Evolutionary conservation across 2,113 vertebrate species (phyloP), one percentile per base, ranked within the genome.

Genomic region (Artemisiospiza belli): DNA sequence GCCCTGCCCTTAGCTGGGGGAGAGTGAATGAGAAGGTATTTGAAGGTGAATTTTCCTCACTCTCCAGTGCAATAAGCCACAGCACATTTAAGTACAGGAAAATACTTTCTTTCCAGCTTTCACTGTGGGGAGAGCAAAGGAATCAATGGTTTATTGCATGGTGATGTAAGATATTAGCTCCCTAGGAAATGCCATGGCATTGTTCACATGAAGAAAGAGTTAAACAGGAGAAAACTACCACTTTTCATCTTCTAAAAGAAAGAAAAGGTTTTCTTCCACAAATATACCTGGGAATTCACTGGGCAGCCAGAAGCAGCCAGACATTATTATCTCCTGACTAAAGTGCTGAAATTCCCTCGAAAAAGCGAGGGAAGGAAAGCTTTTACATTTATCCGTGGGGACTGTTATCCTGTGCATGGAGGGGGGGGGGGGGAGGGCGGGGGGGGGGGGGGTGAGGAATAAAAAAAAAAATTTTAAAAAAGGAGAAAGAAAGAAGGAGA

Each of bases 301-400:
- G 82, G 62, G 49, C 80, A 91, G 55, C n/a, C 59, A 73, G 72
- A 21, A 80, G 35, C 41, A 80, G 33, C 14, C 72, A 5, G 5
- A 18, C 72, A 3, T 41, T 73, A 66, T 73, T 8, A 66, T 15
- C 59, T 54, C 1, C 37, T 37, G 18, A 14, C 58, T 72, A 2
- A 52, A 72, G 70, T 11, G 63, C 37, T 80, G 72, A 83, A 82
- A 91, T 91, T 72, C 54, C 87, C 82, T 73, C 18, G 39, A 55
- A 68, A 83, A 83, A 46, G 21, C 41, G 17, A 51, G 23, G 21
- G 17, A 19, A 51, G 55, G 28, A 66, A 81, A 67, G 69, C 25
- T 61, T 3, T 59, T 43, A 51, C 68, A 2, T 44, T 73, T 77
- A 17, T 73, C 49, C 47, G 27, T 6, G 33, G 28, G 49, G 82